phyloP scores from a whole-genome alignment of 35 echinoderm and acorn worm genomes.

The Lytechinus variegatus region DNA sequence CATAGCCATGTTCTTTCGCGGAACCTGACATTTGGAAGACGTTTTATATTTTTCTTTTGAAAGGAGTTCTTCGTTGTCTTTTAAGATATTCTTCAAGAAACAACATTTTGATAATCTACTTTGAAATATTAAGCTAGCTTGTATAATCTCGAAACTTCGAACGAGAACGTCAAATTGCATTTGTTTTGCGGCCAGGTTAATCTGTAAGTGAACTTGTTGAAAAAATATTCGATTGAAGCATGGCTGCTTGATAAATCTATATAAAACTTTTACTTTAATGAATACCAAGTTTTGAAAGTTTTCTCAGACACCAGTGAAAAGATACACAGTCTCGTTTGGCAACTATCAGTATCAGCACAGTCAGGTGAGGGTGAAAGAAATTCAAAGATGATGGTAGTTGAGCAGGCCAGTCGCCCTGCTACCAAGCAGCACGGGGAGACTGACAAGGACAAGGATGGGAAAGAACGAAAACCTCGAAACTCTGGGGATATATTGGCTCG shows the following conservation, averaged over 20 bases:
- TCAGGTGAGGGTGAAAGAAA: neutral
- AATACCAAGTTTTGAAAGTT: neutral
- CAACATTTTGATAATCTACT: neutral
- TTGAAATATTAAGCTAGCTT: neutral
- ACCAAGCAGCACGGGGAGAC: conserved; percentile 26
- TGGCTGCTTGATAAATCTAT: neutral
- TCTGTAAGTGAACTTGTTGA: neutral
- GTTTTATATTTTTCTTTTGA: neutral
- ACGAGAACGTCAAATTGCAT: neutral
- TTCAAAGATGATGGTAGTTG: neutral
- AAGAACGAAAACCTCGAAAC: conserved; percentile 49
- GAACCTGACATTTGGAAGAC: neutral
- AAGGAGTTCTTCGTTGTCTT: neutral
- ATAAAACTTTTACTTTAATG: neutral
- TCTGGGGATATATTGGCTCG: conserved; percentile 68
- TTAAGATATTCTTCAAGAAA: neutral
- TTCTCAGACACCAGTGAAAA: neutral
- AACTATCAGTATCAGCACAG: neutral
- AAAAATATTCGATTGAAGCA: neutral
- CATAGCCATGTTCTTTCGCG: neutral
- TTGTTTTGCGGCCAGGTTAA: neutral
- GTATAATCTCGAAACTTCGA: neutral
- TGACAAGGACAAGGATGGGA: neutral
- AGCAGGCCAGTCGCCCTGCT: conserved; percentile 5
- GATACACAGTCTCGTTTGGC: neutral